Evolutionary conservation across 1,140 invertebrate species (phyloP).

Genomic region (Nixonia krombeini): DNA sequence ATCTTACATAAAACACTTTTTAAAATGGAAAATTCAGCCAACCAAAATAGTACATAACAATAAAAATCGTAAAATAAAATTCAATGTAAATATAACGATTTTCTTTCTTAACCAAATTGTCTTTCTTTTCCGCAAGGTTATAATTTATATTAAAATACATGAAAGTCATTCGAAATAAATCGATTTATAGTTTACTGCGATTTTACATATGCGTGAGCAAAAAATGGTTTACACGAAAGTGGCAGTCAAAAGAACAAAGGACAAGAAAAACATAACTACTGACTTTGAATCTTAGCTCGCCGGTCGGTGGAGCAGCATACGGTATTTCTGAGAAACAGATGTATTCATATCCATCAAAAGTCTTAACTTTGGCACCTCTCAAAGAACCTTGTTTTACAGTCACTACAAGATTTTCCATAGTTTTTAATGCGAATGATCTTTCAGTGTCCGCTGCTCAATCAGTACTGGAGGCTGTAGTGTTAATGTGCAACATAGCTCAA

Average conservation of each 20-base stretch:
- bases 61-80: too few relatives aligned
- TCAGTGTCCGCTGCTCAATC: too few relatives aligned
- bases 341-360: slow-evolving; percentile 55
- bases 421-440: neutral
- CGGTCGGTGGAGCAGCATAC: slow-evolving; percentile 77
- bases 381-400: slow-evolving; percentile 62
- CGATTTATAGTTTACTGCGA: too few relatives aligned
- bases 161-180: neutral
- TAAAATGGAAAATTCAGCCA: too few relatives aligned
- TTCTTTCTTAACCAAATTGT: too few relatives aligned
- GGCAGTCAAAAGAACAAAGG: too few relatives aligned
- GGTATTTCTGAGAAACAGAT: slow-evolving; percentile 74
- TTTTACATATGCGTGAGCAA: neutral
- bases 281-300: slow-evolving; percentile 76
- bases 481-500: too few relatives aligned
- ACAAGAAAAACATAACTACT: slow-evolving; percentile 10
- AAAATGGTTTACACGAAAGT: neutral
- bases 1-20: too few relatives aligned
- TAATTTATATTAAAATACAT: neutral
- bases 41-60: too few relatives aligned
- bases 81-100: too few relatives aligned
- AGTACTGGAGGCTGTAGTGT: too few relatives aligned
- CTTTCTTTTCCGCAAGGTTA: too few relatives aligned
- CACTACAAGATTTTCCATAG: slow-evolving; percentile 50
- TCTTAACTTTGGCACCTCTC: slow-evolving; percentile 59